Conservation (phyloP, 2,797 vertebrate species). For the Steatocranus sp. region DNA sequence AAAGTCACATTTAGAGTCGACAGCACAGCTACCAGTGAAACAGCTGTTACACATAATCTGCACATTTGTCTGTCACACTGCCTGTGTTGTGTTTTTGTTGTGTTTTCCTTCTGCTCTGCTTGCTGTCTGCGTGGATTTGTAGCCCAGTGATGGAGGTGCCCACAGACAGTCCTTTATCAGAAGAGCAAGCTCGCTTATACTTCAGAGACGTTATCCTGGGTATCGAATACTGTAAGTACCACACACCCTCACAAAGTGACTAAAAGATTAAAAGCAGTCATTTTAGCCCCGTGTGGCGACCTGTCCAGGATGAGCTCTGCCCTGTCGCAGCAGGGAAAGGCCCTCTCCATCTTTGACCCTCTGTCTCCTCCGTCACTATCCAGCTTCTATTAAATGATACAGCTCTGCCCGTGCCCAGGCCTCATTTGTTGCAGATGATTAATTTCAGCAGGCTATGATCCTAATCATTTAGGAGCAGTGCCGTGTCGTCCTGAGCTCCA, state of each 20-base stretch:
- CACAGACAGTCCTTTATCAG: conserved; percentile 82
- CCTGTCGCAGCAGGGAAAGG: not conserved
- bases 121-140: not conserved
- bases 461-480: conserved; percentile 19
- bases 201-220: conserved; percentile 94
- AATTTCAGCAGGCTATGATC: conserved; percentile 2
- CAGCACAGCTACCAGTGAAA: not conserved
- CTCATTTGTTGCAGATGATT: conserved; percentile 16
- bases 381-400: conserved; percentile 2
- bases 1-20: not conserved
- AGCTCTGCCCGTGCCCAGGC: not conserved
- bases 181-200: conserved; percentile 88
- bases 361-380: conserved; percentile 7
- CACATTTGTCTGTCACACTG: not conserved
- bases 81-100: not conserved
- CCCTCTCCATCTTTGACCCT: not conserved
- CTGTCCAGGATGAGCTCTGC: not conserved
- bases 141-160: conserved; percentile 98
- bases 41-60: not conserved
- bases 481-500: not conserved
- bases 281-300: not conserved
- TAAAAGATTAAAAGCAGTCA: not conserved
- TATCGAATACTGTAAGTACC: conserved; percentile 93
- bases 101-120: not conserved
- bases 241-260: not conserved